Evolutionary conservation across 2,888 invertebrate species (phyloP), one percentile per base, ranked within the genome.

Genomic region (Drosophila helvetica): DNA sequence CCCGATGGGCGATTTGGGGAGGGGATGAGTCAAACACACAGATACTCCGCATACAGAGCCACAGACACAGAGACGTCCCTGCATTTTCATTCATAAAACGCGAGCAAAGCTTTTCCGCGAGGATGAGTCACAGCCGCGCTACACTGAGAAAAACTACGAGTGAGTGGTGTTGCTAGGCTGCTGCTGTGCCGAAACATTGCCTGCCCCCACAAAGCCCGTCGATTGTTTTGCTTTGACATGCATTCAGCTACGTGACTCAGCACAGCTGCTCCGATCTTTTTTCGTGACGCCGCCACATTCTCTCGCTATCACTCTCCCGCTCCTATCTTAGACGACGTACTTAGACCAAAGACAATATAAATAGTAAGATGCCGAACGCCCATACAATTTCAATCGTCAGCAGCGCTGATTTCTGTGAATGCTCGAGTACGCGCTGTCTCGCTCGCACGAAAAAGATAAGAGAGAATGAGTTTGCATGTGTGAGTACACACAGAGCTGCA

Each of bases 41-140:
- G 33, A 12, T 33, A 33, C 5, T 4, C 30, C 12, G 12, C 33
- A 5, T 1, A 30, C 30, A 30, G 27, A 38, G 38, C 4, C 22
- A 22, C 22, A 69, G 69, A 46, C 8, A 45, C 10, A 25, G 17
- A 19, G 17, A 33, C 17, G 47, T 45, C 38, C 57, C 27, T 43
- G 25, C 42, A 52, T 78, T 87, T 90, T 87, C 90, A 89, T 89
- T 89, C 89, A 89, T 87, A 81, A 89, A 89, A 80, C 27, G 79
- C 75, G 46, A 22, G 59, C 58, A 71, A 77, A 87, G 83, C 83
- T 88, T 88, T 88, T 10, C 38, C 19, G 43, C 9, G 9, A 19
- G 47, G 18, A 70, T 71, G 71, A 75, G 25, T 63, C 54, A 59
- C 30, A 38, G 6, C 3, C 4, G 4, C 12, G 19, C 7, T 38